Conservation (phyloP, 2,888 invertebrate species). For the Andrena minutula region DNA sequence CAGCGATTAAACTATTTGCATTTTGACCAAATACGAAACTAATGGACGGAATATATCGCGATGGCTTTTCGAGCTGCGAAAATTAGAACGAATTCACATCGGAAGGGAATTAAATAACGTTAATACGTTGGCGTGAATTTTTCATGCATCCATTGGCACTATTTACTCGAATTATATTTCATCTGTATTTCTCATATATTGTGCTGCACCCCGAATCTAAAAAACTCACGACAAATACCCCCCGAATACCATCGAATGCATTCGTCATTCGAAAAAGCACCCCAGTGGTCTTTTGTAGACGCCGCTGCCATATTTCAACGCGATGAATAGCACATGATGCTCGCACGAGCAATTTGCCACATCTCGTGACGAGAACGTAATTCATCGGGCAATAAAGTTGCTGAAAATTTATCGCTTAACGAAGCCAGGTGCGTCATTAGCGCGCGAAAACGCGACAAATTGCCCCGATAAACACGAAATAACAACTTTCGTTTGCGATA, state of each 20-base stretch:
- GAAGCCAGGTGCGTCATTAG: background rate
- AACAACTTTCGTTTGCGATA: too few species aligned
- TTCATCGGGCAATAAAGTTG: too few species aligned
- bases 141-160: background rate
- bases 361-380: too few species aligned
- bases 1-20: conserved; percentile 33
- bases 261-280: too few species aligned
- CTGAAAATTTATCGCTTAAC: too few species aligned
- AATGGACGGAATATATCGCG: background rate
- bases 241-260: too few species aligned
- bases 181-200: too few species aligned
- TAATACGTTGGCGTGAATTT: background rate
- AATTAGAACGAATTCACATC: conserved; percentile 15
- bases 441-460: background rate
- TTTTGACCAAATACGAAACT: background rate
- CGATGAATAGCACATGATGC: background rate
- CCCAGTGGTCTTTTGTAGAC: too few species aligned
- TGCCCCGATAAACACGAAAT: conserved; percentile 1
- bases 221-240: too few species aligned
- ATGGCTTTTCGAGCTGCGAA: background rate
- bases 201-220: too few species aligned
- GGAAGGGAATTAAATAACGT: background rate
- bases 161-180: background rate
- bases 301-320: background rate
- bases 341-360: too few species aligned